phyloP scores from a whole-genome alignment of 2,888 invertebrate genomes.

The Eremobia ochroleuca region DNA sequence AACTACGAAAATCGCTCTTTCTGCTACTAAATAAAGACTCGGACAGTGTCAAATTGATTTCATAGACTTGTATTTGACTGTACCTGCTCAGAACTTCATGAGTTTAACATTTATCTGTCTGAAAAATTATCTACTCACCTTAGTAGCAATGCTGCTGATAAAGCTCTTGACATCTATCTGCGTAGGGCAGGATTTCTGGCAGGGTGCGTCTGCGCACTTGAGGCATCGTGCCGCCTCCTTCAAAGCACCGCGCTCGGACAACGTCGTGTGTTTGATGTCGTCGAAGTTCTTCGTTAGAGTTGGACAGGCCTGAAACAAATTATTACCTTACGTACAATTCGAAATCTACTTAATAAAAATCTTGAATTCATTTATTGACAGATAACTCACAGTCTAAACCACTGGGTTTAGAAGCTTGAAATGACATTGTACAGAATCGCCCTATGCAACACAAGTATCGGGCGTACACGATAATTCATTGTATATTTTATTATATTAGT shows the following conservation, averaged over 20 bases:
- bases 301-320: conserved; percentile 91
- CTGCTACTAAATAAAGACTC: not conserved
- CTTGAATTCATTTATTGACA: not conserved
- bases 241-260: conserved; percentile 98
- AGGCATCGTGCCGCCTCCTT: conserved; percentile 97
- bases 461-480: too few relatives aligned
- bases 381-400: too few relatives aligned
- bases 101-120: not conserved
- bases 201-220: conserved; percentile 98
- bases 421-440: too few relatives aligned
- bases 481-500: too few relatives aligned
- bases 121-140: conserved; percentile 84
- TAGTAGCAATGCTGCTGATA: conserved; percentile 98
- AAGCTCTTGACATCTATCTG: conserved; percentile 99
- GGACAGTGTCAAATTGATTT: not conserved
- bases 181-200: conserved; percentile 99
- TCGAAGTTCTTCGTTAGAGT: conserved; percentile 97
- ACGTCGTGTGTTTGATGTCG: conserved; percentile 99
- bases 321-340: not conserved
- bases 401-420: too few relatives aligned
- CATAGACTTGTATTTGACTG: too few relatives aligned
- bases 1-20: not conserved
- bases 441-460: too few relatives aligned
- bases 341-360: not conserved
- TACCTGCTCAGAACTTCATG: not conserved